These are phyloP conservation scores for Lithobates pipiens DNA, from an alignment of 2,797 vertebrate genomes.

Conservation along the genomic window DNA sequence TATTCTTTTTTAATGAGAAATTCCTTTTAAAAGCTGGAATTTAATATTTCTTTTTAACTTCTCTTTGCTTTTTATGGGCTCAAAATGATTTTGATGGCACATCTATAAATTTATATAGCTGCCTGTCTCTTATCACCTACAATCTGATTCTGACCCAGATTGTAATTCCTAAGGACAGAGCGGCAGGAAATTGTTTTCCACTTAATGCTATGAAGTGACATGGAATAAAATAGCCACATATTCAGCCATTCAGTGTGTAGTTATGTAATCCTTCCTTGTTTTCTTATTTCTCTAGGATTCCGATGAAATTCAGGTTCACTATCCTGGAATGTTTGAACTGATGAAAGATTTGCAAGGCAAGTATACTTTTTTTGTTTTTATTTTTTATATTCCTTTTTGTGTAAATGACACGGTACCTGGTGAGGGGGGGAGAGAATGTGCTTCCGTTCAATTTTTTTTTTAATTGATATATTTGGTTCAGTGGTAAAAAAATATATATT, in stretches of 20 bases:
- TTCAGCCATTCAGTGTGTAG: not conserved
- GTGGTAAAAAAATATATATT: too few relatives aligned
- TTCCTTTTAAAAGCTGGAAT: not conserved
- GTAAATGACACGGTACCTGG: too few relatives aligned
- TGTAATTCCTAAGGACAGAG: not conserved
- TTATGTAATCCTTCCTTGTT: not conserved
- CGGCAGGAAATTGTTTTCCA: not conserved
- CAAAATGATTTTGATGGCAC: not conserved
- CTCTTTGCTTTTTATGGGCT: not conserved
- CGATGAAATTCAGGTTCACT: constrained; percentile 91
- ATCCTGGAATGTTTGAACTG: constrained; percentile 90
- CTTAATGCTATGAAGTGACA: not conserved
- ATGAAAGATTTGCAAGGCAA: constrained; percentile 93
- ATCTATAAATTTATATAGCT: not conserved
- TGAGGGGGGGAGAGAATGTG: too few relatives aligned
- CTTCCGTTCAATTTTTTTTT: too few relatives aligned
- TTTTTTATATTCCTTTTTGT: not conserved
- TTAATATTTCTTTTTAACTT: not conserved
- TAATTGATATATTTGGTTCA: too few relatives aligned
- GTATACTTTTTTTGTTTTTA: constrained; percentile 49
- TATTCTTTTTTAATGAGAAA: not conserved
- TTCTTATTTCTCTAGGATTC: constrained; percentile 78
- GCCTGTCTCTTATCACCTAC: not conserved
- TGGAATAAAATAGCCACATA: not conserved
- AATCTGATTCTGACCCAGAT: not conserved